Evolutionary conservation across 2,113 vertebrate species (phyloP).

Genomic region (Jacana jacana): DNA sequence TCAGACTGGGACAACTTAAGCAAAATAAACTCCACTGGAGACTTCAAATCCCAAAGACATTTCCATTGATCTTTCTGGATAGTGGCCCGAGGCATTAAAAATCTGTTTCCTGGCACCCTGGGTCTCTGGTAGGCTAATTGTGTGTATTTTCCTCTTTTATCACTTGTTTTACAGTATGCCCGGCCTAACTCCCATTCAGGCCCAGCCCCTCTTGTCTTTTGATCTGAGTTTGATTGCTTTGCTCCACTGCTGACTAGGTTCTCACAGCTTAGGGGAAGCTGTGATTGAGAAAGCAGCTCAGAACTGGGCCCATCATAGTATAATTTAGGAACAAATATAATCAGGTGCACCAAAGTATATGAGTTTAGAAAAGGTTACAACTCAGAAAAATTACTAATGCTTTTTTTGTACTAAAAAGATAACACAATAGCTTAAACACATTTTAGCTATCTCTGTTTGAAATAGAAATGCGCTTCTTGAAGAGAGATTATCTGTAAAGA

Average conservation of each 20-base stretch:
- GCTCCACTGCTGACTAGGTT: background rate
- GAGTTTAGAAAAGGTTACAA: background rate
- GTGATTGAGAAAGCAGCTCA: background rate
- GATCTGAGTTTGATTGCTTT: constrained; percentile 15
- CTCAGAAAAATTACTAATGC: background rate
- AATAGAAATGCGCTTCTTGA: background rate
- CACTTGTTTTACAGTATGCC: background rate
- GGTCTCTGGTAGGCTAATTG: background rate
- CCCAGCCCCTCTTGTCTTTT: background rate
- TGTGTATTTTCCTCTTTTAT: background rate
- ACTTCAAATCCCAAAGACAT: background rate
- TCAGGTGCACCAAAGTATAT: background rate
- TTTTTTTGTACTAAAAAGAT: background rate
- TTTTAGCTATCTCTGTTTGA: background rate
- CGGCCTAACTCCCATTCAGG: background rate
- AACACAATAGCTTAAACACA: background rate
- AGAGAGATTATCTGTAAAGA: background rate
- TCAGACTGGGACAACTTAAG: background rate
- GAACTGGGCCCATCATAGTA: background rate
- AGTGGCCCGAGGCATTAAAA: background rate
- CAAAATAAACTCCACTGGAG: background rate
- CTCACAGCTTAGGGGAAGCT: background rate
- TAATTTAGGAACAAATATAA: background rate
- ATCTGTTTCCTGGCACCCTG: background rate
- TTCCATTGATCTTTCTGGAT: background rate